Base-by-base conservation (phyloP, 2,888 invertebrate genomes). In the Acanthopleura granulata region DNA sequence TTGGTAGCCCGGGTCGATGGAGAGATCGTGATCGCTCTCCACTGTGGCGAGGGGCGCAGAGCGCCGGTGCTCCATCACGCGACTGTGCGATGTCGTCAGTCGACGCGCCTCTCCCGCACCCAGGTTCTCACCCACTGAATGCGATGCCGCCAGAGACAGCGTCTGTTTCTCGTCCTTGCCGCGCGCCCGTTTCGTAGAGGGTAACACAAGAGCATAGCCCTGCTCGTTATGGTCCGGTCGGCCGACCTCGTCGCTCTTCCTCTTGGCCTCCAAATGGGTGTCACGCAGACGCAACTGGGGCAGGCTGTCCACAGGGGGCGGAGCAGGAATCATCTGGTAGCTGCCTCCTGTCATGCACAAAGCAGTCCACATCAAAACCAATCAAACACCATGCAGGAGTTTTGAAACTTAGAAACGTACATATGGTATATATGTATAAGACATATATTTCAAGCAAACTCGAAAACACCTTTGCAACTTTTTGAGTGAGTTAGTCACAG, bases 301-400 rank as follows among this genome's bases (percentile, higher is more conserved):
- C 9, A 66, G 29, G 16, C 66, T 66, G 29, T 66, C 66, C 22
- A 66, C 66, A 27, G 66, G 66, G 16, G 66, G 66, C 15, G 66
- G 66, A 27, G 66, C 66, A 66, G 66, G 66, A 66, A 66, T 27
- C 25, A 16, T 22, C 25, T 66, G 66, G 25, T 66, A 66, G 14
- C 66, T 66, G 4, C 66, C 66, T 27, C 66, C 66, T 66, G 57
- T n/a, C 18, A 57, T 57, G 12, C 57, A 40, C 40, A 40, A 40
- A 40, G 40, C 9, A 9, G 40, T 40, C 40, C 9, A 40, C 40
- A 40, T 40, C 9, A 40, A 3, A 40, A 6, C 3, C 9, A 40
- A 40, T 9, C 40, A 40, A n/a, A 40, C 40, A 40, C 40, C 40
- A 3, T 40, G 9, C 40, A 40, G 40, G 9, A 9, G 9, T 40